Conservation (phyloP, 2,888 invertebrate species). For the Notocelia uddmanniana region DNA sequence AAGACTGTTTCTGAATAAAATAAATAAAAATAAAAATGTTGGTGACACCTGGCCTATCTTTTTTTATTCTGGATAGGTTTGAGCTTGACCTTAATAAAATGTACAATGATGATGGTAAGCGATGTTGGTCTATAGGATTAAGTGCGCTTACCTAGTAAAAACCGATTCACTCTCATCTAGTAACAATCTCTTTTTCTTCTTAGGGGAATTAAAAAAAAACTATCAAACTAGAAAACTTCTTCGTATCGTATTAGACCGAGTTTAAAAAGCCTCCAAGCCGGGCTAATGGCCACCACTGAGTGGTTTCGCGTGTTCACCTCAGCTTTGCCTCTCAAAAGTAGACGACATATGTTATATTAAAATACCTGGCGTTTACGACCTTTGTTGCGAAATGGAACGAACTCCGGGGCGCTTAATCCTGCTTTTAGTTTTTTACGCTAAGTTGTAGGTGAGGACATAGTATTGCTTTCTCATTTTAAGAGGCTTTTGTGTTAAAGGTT, state of each 20-base stretch:
- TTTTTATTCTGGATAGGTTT: no score
- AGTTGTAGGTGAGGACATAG: slow-evolving; percentile 43
- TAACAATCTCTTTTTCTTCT: neutral
- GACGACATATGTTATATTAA: neutral
- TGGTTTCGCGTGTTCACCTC: slow-evolving; percentile 77
- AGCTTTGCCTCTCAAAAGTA: slow-evolving; percentile 3
- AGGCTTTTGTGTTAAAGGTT: slow-evolving; percentile 36
- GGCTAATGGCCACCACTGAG: slow-evolving; percentile 71
- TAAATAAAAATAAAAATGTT: no score
- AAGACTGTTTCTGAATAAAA: no score
- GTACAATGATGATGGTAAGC: no score
- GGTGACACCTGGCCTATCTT: no score
- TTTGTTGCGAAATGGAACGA: neutral
- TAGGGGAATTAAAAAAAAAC: slow-evolving; percentile 16
- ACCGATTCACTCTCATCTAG: neutral
- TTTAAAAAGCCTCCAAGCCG: slow-evolving; percentile 36
- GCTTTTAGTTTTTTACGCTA: slow-evolving; percentile 46
- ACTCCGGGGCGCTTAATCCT: slow-evolving; percentile 37
- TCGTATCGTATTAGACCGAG: slow-evolving; percentile 25
- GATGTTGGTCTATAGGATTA: neutral
- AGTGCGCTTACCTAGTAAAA: neutral
- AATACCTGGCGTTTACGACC: neutral
- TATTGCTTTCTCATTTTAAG: slow-evolving; percentile 42
- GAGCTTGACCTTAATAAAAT: no score
- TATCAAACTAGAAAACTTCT: slow-evolving; percentile 20